These are phyloP conservation scores for Chrysemys picta DNA, from an alignment of 2,113 vertebrate genomes.

Conservation along the genomic window DNA sequence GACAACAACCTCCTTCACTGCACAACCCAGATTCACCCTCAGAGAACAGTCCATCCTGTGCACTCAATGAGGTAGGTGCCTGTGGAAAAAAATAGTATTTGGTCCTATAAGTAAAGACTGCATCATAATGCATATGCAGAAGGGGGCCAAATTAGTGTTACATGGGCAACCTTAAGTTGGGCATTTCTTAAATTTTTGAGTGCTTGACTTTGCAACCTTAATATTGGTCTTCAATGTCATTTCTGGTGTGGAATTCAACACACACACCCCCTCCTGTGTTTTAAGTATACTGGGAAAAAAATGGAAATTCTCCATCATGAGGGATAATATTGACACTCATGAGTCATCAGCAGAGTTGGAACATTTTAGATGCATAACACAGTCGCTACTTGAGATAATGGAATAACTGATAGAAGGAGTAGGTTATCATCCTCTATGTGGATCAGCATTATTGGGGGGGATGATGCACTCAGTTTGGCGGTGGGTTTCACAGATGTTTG, in stretches of 20 bases:
- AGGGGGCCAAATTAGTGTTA: not conserved
- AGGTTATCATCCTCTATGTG: not conserved
- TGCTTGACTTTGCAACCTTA: not conserved
- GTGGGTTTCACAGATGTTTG: not conserved
- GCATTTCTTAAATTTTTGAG: not conserved
- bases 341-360: not conserved
- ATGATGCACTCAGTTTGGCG: not conserved
- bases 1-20: not conserved
- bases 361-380: not conserved
- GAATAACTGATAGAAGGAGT: not conserved
- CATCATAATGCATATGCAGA: not conserved
- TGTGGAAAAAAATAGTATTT: not conserved
- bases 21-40: not conserved
- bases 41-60: not conserved
- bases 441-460: too few relatives aligned
- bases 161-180: too few relatives aligned
- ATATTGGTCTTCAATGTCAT: not conserved
- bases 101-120: not conserved
- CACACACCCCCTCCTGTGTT: rapidly evolving
- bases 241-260: not conserved
- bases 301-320: not conserved
- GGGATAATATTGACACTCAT: not conserved
- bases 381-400: not conserved
- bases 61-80: not conserved
- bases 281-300: not conserved